Percentiles rank a stretch among this genome's conserved stretches.
phyloP scores from a whole-genome alignment of 1,140 invertebrate genomes.

The Dendrolimus punctatus region DNA sequence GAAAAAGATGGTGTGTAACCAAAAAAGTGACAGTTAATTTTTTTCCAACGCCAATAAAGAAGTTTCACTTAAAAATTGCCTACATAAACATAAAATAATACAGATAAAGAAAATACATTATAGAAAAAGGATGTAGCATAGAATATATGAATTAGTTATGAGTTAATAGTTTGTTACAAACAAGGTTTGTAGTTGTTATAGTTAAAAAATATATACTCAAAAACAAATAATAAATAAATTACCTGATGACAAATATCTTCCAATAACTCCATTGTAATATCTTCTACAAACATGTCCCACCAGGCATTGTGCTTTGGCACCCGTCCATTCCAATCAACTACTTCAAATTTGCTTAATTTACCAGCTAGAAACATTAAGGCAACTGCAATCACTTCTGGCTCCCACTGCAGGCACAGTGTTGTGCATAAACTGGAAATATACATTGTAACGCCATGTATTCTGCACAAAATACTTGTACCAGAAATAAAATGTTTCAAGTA shows the following conservation, averaged over 20 bases:
- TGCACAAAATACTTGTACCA: too few species aligned
- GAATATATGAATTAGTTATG: too few species aligned
- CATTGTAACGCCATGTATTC: neutral
- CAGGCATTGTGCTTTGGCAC: conserved; percentile 88
- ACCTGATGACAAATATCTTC: conserved; percentile 98
- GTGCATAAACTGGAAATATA: conserved; percentile 87
- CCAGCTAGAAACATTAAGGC: conserved; percentile 96
- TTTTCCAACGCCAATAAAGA: too few species aligned
- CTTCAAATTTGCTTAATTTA: conserved; percentile 96
- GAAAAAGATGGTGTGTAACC: too few species aligned
- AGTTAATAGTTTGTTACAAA: too few species aligned
- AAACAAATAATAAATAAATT: neutral
- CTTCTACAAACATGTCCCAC: conserved; percentile 99
- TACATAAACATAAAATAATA: too few species aligned
- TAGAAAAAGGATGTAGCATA: too few species aligned
- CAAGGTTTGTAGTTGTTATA: too few species aligned
- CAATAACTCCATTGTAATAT: conserved; percentile 94
- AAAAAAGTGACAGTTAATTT: too few species aligned
- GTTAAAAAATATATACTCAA: neutral
- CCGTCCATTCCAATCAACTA: conserved; percentile 92
- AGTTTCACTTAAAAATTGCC: too few species aligned
- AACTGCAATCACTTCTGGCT: conserved; percentile 99
- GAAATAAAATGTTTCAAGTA: too few species aligned
- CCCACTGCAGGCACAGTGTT: conserved; percentile 97
- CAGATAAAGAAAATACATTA: too few species aligned